Evolutionary conservation across 2,113 vertebrate species (phyloP).

Genomic region (Machaerirhynchus nigripectus): DNA sequence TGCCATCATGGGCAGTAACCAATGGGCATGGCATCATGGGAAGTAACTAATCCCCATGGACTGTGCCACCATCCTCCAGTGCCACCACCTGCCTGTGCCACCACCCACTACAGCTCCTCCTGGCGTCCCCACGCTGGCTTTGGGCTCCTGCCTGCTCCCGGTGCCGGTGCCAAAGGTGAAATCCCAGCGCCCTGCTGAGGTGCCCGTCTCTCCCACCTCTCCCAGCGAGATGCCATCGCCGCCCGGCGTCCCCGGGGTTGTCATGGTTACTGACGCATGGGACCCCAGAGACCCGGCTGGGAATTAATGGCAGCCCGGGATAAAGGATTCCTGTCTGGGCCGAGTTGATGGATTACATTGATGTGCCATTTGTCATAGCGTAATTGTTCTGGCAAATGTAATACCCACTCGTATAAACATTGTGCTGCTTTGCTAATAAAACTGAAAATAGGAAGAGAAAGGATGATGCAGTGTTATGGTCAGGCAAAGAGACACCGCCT

Average conservation of each 20-base stretch:
- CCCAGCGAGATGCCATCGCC: slow-evolving; percentile 77
- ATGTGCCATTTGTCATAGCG: slow-evolving; percentile 99
- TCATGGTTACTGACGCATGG: slow-evolving; percentile 92
- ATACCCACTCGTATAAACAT: slow-evolving; percentile 99
- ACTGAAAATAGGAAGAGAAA: slow-evolving; percentile 87
- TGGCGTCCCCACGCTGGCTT: fast-evolving
- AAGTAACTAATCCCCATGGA: too few relatives aligned
- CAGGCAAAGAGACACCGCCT: slow-evolving; percentile 88
- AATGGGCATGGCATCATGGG: too few relatives aligned
- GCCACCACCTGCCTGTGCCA: not conserved
- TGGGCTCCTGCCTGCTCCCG: fast-evolving
- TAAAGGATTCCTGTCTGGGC: slow-evolving; percentile 99
- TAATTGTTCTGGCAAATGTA: slow-evolving; percentile 99
- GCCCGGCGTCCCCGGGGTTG: slow-evolving; percentile 86
- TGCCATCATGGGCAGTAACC: too few relatives aligned
- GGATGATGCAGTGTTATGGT: slow-evolving; percentile 87
- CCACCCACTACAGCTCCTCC: not conserved
- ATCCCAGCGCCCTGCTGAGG: slow-evolving; percentile 75
- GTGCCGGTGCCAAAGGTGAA: slow-evolving; percentile 74
- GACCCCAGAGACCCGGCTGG: slow-evolving; percentile 90
- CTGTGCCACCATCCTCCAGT: not conserved
- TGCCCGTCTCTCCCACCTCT: slow-evolving; percentile 82
- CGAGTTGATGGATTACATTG: slow-evolving; percentile 96
- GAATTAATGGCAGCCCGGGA: slow-evolving; percentile 93
- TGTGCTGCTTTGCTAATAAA: slow-evolving; percentile 95